Evolutionary conservation across 2,113 vertebrate species (phyloP).

Genomic region (Crocuta crocuta): DNA sequence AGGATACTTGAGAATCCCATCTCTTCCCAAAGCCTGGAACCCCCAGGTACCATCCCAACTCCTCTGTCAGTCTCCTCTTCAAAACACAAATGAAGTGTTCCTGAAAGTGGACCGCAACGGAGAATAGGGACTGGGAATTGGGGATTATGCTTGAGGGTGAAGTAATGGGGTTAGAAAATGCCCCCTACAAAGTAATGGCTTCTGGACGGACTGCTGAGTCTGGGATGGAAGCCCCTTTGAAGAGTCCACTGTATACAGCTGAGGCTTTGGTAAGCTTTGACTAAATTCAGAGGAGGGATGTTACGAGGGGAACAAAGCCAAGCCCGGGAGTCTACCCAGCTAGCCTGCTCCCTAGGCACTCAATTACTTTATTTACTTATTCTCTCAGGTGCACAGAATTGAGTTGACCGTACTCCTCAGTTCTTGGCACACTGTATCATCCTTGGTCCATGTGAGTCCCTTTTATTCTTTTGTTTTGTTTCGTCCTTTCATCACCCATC

Average conservation of each 20-base stretch:
- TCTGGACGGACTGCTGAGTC: background rate
- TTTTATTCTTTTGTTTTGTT: conserved; percentile 60
- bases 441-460: conserved; percentile 48
- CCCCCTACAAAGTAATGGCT: background rate
- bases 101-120: conserved; percentile 51
- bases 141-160: background rate
- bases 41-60: background rate
- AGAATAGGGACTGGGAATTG: conserved; percentile 47
- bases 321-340: conserved; percentile 50
- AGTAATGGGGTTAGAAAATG: background rate
- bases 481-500: conserved; percentile 65
- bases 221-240: conserved; percentile 18
- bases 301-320: background rate
- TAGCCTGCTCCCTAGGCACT: conserved; percentile 41
- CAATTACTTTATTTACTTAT: conserved; percentile 60
- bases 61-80: background rate
- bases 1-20: conserved; percentile 46
- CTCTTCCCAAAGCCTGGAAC: conserved; percentile 1
- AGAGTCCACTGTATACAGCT: conserved; percentile 44
- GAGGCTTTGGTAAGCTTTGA: conserved; percentile 57
- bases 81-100: conserved; percentile 56
- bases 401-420: conserved; percentile 67
- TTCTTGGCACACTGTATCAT: conserved; percentile 72
- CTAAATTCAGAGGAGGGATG: conserved; percentile 58
- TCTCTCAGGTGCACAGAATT: conserved; percentile 71